Conservation (phyloP, 1,140 invertebrate species). For the Cylas formicarius region DNA sequence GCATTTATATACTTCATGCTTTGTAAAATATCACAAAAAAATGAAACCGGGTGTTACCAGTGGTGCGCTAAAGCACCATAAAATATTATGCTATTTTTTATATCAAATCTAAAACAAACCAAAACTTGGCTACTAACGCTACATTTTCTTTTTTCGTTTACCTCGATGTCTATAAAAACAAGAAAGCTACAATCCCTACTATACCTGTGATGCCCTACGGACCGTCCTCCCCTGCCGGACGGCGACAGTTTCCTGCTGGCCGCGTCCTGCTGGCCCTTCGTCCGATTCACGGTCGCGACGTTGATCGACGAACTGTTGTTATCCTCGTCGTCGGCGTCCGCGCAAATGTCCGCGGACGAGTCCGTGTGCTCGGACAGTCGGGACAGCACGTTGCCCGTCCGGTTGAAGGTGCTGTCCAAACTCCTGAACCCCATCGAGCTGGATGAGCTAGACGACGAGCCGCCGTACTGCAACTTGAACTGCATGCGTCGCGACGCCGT, state of each 20-base stretch:
- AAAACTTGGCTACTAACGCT: no score
- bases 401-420: conserved; percentile 46
- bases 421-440: conserved; percentile 52
- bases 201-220: conserved; percentile 23
- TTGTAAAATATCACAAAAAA: no score
- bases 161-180: no score
- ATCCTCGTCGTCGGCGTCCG: conserved; percentile 51
- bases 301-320: conserved; percentile 44
- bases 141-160: no score
- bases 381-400: conserved; percentile 44
- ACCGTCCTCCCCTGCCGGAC: conserved; percentile 38
- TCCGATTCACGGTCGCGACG: conserved; percentile 16
- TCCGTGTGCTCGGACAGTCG: conserved; percentile 51
- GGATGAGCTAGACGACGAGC: conserved; percentile 51
- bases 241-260: conserved; percentile 40
- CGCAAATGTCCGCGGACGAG: conserved; percentile 50
- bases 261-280: conserved; percentile 14
- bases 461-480: conserved; percentile 47
- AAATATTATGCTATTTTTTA: no score
- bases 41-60: no score
- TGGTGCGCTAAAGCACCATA: no score
- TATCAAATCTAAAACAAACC: no score
- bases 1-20: no score
- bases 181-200: no score
- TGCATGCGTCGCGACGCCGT: conserved; percentile 44